These are phyloP conservation scores for Pygmarrhopalites habei DNA, from an alignment of 1,140 invertebrate genomes.

Conservation along the genomic window DNA sequence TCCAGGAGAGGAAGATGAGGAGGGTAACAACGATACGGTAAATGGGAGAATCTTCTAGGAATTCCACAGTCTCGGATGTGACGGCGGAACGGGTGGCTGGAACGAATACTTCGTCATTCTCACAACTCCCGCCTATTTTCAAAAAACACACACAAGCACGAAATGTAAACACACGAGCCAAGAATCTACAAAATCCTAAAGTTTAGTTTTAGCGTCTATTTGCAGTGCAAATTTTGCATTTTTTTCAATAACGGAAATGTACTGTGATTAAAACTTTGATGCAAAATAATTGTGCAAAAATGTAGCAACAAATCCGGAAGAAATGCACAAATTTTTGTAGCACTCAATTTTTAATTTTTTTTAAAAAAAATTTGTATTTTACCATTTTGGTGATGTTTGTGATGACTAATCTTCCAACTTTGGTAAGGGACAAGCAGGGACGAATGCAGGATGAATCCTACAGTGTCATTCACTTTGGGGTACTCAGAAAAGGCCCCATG, in stretches of 20 bases:
- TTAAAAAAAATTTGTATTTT: no score
- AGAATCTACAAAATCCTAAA: no score
- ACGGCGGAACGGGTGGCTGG: background rate
- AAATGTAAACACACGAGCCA: no score
- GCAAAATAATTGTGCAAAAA: no score
- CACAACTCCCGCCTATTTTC: slow-evolving; percentile 11
- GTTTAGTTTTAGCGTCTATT: no score
- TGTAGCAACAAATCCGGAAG: no score
- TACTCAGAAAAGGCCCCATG: slow-evolving; percentile 1
- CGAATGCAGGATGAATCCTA: slow-evolving; percentile 5
- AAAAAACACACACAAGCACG: no score
- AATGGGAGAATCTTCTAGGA: slow-evolving; percentile 5
- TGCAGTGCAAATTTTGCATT: no score
- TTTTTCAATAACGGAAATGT: no score
- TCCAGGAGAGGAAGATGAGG: background rate
- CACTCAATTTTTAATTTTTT: no score
- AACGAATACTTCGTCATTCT: slow-evolving; percentile 11
- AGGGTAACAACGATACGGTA: slow-evolving; percentile 1
- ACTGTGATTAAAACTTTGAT: no score
- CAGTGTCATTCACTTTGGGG: slow-evolving; percentile 2
- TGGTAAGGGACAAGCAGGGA: slow-evolving; percentile 11
- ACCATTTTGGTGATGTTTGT: background rate
- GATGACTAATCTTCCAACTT: slow-evolving; percentile 4
- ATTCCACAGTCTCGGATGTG: background rate
- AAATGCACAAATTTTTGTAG: no score